Base-by-base conservation (phyloP, 2,113 vertebrate species). In the Passerina amoena region DNA sequence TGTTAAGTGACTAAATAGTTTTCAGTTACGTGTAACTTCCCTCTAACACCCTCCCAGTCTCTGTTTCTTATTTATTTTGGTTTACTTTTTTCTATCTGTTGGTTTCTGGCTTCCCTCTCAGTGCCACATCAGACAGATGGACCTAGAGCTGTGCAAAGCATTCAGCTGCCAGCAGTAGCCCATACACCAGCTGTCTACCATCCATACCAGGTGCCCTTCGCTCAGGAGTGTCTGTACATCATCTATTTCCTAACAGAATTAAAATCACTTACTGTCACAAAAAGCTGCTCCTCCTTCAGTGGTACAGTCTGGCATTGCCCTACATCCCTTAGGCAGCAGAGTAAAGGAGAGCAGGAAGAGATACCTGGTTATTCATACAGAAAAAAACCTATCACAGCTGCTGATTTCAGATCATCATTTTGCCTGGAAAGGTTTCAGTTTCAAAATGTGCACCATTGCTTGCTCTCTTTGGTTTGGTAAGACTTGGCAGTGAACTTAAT, bases 81-180 rank as follows among this genome's bases (percentile, higher is more conserved):
- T 54, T 87, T 64, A 37, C 44, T 9, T 85, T 94, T 94, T 88
- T 50, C 45, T 76, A 18, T 73, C 31, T 79, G 40, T 72, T 65
- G 79, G 68, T 64, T 86, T 89, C 54, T 24, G 82, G 5, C 47
- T 68, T 84, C 56, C 57, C 22, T 88, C 57, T 92, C 75, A 33
- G 71, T 90, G 81, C 94, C 90, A 89, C 95, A 65, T 53, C 81
- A 93, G 86, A 90, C 76, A 93, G 94, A 88, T 93, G 94, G 92
- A 90, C 57, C 45, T 70, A 68, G 72, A 79, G 84, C 93, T 90
- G 81, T 53, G 89, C 89, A 85, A 64, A 64, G 88, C 19, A 35
- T 64, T 42, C 48, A 66, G 0, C 47, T 94, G 96, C 85, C 94
- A 94, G 92, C 82, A 88, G 7, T 5, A 83, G 80, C 11, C 80